Percentiles rank a stretch among this genome's conserved stretches.
phyloP scores from a whole-genome alignment of 2,888 invertebrate genomes.

The Leucoma salicis region DNA sequence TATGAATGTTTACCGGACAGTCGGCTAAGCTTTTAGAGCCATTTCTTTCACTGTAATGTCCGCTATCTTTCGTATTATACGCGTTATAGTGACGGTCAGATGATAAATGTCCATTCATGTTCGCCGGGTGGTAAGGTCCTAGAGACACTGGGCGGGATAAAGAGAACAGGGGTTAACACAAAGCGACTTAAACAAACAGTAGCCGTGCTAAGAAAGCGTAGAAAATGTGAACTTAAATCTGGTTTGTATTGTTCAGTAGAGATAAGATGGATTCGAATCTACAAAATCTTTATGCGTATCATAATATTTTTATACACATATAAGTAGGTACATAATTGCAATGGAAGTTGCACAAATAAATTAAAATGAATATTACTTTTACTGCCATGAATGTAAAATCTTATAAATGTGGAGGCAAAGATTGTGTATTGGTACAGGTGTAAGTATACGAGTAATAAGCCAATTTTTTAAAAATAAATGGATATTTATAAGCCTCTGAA shows the following conservation, averaged over 20 bases:
- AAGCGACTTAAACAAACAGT: slow-evolving; percentile 74
- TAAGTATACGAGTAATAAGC: no score
- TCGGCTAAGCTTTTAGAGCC: slow-evolving; percentile 66
- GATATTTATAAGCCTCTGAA: no score
- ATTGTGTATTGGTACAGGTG: no score
- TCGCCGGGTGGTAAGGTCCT: slow-evolving; percentile 76
- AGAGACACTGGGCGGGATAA: slow-evolving; percentile 72
- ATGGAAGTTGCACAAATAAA: no score
- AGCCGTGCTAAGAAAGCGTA: slow-evolving; percentile 57
- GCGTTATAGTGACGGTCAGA: slow-evolving; percentile 75
- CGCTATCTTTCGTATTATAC: slow-evolving; percentile 78
- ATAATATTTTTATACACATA: no score
- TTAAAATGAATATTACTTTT: no score
- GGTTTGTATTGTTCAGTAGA: slow-evolving; percentile 37
- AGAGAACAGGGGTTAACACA: slow-evolving; percentile 70
- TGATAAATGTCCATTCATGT: slow-evolving; percentile 73
- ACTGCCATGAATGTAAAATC: no score
- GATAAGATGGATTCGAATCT: slow-evolving; percentile 26
- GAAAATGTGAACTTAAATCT: slow-evolving; percentile 48
- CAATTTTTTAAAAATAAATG: no score
- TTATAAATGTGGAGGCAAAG: no score
- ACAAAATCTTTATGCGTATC: no score
- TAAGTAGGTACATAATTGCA: no score
- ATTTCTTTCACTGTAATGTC: slow-evolving; percentile 76
- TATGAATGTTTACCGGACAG: slow-evolving; percentile 77